Percentiles rank a stretch among this genome's conserved stretches.
phyloP scores from a whole-genome alignment of 2,888 invertebrate genomes.

The Patella depressa region DNA sequence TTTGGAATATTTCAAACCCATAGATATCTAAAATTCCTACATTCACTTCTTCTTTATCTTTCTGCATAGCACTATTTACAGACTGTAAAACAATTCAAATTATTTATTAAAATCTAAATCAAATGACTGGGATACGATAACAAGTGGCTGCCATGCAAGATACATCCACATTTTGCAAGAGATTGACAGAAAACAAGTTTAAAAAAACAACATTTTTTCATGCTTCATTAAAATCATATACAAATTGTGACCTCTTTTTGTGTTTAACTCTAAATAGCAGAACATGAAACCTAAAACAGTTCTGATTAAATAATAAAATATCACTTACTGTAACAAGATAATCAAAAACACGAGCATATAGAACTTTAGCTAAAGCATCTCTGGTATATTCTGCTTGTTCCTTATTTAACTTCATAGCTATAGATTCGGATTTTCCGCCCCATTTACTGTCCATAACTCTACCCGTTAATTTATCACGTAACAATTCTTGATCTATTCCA shows the following conservation, averaged over 20 bases:
- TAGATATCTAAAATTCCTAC: constrained; percentile 81
- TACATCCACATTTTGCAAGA: too few species aligned
- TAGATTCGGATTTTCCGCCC: constrained; percentile 78
- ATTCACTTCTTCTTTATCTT: constrained; percentile 72
- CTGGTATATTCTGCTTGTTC: constrained; percentile 78
- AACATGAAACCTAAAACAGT: too few species aligned
- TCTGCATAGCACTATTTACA: constrained; percentile 78
- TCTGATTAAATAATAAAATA: too few species aligned
- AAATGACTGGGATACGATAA: not conserved
- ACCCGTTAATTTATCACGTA: constrained; percentile 77
- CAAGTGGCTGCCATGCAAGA: not conserved
- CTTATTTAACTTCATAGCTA: constrained; percentile 78
- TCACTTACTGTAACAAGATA: constrained; percentile 74
- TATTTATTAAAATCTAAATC: not conserved
- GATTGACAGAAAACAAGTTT: too few species aligned
- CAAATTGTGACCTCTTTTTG: too few species aligned
- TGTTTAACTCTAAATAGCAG: too few species aligned
- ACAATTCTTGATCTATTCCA: constrained; percentile 74
- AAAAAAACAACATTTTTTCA: too few species aligned
- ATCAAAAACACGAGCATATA: constrained; percentile 79
- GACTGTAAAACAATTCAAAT: constrained; percentile 71
- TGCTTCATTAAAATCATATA: too few species aligned
- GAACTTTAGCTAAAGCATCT: constrained; percentile 79
- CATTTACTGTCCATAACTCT: constrained; percentile 79
- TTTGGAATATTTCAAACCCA: constrained; percentile 81